A percentile compares a stretch with the other conserved stretches of the same genome.
phyloP scores from a whole-genome alignment of 2,797 vertebrate species.

The Periparus ater region DNA sequence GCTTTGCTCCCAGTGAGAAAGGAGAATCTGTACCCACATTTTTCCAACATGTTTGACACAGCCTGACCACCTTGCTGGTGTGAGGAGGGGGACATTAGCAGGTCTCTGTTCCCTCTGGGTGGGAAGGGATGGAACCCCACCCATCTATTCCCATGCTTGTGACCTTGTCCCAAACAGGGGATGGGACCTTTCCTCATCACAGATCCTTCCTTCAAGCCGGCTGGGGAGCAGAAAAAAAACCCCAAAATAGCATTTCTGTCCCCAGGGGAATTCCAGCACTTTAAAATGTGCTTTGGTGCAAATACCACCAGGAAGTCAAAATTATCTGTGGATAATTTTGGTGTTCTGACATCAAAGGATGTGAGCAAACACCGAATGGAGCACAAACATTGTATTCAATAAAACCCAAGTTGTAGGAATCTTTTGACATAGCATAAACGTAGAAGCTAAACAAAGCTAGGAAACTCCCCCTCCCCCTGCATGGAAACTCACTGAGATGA shows the following conservation, averaged over 20 bases:
- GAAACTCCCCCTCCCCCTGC: background rate
- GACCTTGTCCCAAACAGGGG: background rate
- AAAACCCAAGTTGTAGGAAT: background rate
- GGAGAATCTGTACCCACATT: background rate
- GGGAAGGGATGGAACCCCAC: background rate
- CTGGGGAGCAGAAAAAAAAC: background rate
- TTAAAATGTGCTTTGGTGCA: background rate
- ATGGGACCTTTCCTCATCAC: background rate
- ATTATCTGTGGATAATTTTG: background rate
- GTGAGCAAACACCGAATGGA: fast-evolving
- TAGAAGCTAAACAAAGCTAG: background rate
- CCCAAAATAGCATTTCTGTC: background rate
- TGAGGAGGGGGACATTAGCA: background rate
- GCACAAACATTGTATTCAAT: background rate
- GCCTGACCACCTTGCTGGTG: background rate
- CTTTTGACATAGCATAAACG: background rate
- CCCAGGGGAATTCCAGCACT: background rate
- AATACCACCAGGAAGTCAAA: background rate
- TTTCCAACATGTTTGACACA: fast-evolving
- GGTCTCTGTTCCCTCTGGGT: background rate
- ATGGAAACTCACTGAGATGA: background rate
- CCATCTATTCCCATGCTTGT: fast-evolving
- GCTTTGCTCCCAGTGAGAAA: background rate
- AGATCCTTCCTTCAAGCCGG: background rate
- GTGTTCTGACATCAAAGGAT: fast-evolving